Percentiles rank a stretch among this genome's conserved stretches.
Conservation (phyloP, 2,797 vertebrate species). For the Melanotaenia trifasciata region DNA sequence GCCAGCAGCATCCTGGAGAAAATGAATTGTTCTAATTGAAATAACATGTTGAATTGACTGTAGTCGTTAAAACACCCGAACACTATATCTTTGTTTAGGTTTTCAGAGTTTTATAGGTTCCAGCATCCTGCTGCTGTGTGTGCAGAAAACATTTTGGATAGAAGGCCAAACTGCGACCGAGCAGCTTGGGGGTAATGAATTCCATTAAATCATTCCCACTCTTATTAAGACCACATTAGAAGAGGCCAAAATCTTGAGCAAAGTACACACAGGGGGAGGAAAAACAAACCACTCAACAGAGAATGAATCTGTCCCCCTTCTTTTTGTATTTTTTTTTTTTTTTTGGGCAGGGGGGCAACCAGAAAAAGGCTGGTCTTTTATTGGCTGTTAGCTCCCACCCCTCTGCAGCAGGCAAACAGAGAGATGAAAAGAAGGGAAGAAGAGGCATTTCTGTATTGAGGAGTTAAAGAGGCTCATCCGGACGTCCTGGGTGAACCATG, state of each 20-base stretch:
- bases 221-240: conserved; percentile 77
- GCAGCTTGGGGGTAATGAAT: conserved; percentile 74
- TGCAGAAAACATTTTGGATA: conserved; percentile 64
- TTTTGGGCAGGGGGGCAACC: conserved; percentile 24
- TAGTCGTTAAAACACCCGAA: conserved; percentile 59
- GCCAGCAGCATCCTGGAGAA: conserved; percentile 33
- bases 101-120: conserved; percentile 70
- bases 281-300: conserved; percentile 82
- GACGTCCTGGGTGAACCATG: conserved; percentile 73
- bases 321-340: conserved; percentile 41
- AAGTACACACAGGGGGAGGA: conserved; percentile 71
- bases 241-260: conserved; percentile 77
- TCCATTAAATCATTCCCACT: conserved; percentile 77
- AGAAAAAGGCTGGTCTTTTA: conserved; percentile 75
- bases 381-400: conserved; percentile 69
- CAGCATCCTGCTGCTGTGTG: conserved; percentile 64
- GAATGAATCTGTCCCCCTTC: conserved; percentile 55
- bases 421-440: conserved; percentile 72
- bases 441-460: conserved; percentile 68
- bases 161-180: conserved; percentile 40
- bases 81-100: conserved; percentile 66
- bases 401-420: conserved; percentile 70
- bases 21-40: conserved; percentile 72
- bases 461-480: conserved; percentile 70
- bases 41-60: conserved; percentile 69